These are phyloP conservation scores for Drosophila trapezifrons DNA, from an alignment of 1,140 invertebrate genomes.

Conservation along the genomic window DNA sequence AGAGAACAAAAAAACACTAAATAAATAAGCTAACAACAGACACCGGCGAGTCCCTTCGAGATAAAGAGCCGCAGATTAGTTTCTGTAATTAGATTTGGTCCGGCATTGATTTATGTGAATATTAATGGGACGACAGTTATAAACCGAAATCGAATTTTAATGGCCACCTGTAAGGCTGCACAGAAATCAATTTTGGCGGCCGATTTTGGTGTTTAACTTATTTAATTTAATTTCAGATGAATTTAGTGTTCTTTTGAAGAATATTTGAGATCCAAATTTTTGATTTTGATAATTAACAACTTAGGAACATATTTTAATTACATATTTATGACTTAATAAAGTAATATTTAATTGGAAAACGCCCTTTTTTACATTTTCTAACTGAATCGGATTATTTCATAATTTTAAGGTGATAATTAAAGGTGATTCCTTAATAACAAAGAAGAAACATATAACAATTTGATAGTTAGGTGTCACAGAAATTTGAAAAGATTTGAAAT, in stretches of 20 bases:
- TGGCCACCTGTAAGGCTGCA: slow-evolving; percentile 36
- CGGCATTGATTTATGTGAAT: slow-evolving; percentile 71
- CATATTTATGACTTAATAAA: too few species aligned
- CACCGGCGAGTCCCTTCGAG: slow-evolving; percentile 18
- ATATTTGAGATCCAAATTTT: background rate
- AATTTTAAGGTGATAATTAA: too few species aligned
- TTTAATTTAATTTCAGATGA: too few species aligned
- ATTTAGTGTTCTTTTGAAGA: background rate
- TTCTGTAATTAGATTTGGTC: slow-evolving; percentile 75
- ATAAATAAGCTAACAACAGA: slow-evolving; percentile 34
- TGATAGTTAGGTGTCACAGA: too few species aligned
- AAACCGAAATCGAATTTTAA: slow-evolving; percentile 63
- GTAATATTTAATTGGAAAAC: too few species aligned
- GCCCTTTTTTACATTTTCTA: too few species aligned
- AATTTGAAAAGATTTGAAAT: background rate
- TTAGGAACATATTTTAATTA: too few species aligned
- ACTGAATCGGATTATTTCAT: too few species aligned
- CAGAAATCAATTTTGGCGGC: background rate
- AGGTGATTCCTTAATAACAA: too few species aligned
- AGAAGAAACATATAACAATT: too few species aligned
- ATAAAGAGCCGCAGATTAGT: slow-evolving; percentile 68
- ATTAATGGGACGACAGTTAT: slow-evolving; percentile 65
- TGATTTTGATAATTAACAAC: too few species aligned
- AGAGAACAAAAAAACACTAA: slow-evolving; percentile 20
- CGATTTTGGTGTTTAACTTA: slow-evolving; percentile 2